These are phyloP conservation scores for Phymastichus coffea DNA, from an alignment of 1,140 invertebrate species.

Conservation along the genomic window DNA sequence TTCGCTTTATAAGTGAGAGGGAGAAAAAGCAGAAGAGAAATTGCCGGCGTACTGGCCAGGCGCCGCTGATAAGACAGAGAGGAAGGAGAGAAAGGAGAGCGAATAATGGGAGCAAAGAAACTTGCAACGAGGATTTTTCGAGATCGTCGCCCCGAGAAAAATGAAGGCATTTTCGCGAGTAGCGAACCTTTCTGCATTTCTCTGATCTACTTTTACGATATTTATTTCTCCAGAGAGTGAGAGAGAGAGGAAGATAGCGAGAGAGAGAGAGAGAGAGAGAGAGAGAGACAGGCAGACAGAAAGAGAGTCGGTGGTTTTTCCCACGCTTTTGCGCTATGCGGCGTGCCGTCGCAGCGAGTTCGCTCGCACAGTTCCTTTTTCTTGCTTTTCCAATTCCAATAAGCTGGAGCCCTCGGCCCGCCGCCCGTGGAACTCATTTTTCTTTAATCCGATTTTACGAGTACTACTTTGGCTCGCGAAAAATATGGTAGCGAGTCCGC, in stretches of 20 bases:
- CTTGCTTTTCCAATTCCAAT: not conserved
- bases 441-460: constrained; percentile 11
- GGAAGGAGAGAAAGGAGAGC: not conserved
- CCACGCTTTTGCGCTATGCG: too few relatives aligned
- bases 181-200: constrained; percentile 7
- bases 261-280: too few relatives aligned
- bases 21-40: not conserved
- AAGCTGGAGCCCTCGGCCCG: not conserved
- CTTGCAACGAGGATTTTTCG: constrained; percentile 3
- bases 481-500: not conserved
- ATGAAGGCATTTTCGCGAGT: constrained; percentile 10
- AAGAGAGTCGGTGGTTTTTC: too few relatives aligned
- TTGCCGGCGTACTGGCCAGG: not conserved
- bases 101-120: too few relatives aligned
- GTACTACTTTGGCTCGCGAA: too few relatives aligned
- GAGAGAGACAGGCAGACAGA: too few relatives aligned
- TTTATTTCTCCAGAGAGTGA: constrained; percentile 4
- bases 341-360: not conserved
- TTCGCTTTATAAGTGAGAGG: not conserved
- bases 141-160: not conserved
- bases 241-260: too few relatives aligned
- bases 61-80: not conserved
- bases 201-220: not conserved
- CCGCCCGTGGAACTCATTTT: constrained; percentile 3
- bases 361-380: not conserved